These are phyloP conservation scores for Lampris incognitus DNA, from an alignment of 2,113 vertebrate species.

Conservation along the genomic window DNA sequence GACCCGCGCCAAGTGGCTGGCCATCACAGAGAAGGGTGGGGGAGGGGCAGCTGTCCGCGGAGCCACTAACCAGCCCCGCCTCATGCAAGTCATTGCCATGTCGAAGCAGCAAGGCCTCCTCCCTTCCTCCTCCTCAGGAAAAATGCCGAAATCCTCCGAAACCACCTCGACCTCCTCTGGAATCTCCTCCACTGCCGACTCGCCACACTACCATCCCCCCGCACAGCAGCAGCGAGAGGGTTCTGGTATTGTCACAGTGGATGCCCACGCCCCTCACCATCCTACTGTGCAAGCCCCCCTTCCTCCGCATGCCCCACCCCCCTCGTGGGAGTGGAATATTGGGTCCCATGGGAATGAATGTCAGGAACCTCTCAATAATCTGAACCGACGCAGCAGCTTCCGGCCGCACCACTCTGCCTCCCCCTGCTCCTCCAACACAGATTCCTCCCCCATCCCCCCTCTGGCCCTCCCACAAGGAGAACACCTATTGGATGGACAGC, in stretches of 20 bases:
- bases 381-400: slow-evolving; percentile 80
- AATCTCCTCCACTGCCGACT: slow-evolving; percentile 77
- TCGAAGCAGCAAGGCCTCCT: slow-evolving; percentile 88
- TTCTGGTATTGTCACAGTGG: slow-evolving; percentile 89
- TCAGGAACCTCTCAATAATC: slow-evolving; percentile 74
- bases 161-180: slow-evolving; percentile 83
- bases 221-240: slow-evolving; percentile 83
- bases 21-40: slow-evolving; percentile 87
- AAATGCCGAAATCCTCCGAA: slow-evolving; percentile 84
- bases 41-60: slow-evolving; percentile 50
- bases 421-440: slow-evolving; percentile 80
- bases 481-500: slow-evolving; percentile 70
- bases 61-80: slow-evolving; percentile 85
- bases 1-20: slow-evolving; percentile 93
- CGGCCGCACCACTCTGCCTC: slow-evolving; percentile 80
- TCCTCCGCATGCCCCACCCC: slow-evolving; percentile 30
- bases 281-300: slow-evolving; percentile 82
- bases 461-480: slow-evolving; percentile 69
- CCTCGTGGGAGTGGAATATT: slow-evolving; percentile 67
- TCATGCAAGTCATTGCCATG: slow-evolving; percentile 92
- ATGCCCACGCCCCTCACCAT: slow-evolving; percentile 90
- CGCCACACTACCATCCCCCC: slow-evolving; percentile 85
- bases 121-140: slow-evolving; percentile 63
- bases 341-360: slow-evolving; percentile 85
- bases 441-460: slow-evolving; percentile 76